Evolutionary conservation across 2,888 invertebrate species (phyloP), one percentile per base, ranked within the genome.

Genomic region (Dichetophora obliterata): DNA sequence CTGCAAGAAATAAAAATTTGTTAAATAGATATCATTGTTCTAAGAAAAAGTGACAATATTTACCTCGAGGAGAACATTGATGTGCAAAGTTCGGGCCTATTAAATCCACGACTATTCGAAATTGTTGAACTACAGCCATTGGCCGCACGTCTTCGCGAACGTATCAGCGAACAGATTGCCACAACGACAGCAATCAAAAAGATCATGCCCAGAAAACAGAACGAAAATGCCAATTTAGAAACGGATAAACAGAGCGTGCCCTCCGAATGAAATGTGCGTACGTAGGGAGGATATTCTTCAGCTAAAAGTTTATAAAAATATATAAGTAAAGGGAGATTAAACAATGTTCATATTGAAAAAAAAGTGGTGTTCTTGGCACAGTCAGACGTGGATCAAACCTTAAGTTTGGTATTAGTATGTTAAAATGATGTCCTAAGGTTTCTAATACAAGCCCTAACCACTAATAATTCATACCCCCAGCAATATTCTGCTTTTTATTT

Each of bases 171-270:
- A 52, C 92, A 92, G 77, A 94, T 92, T 3, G 94, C 93, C 14
- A 94, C 92, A 3, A 93, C 91, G 9, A 94, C 92, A 8, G 94
- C 95, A 75, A 92, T 90, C 0, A 95, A 89, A 86, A 95, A 94
- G 80, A 95, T 92, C 6, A 94, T 88, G 5, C 95, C 94, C 82
- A 95, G 88, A 0, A 94, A 90, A 84, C 94, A 94, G 85, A 95
- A 94, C 0, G 94, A 92, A 70, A 94, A 90, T 14, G 95, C 94
- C 91, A 95, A 92, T 90, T 93, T 94, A 8, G 94, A 93, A 19
- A 94, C 93, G 11, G 94, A 94, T 80, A 95, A 90, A 85, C 95
- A 95, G 68, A 95, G 91, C 0, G 88, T 89, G 9, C 89, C 89
- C 77, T 89, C 89, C 6, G 86, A 84, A 5, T 82, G 83, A 24